Percentiles rank a stretch among this genome's conserved stretches.
Evolutionary conservation across 2,113 vertebrate species (phyloP).

Genomic region (Oostethus manadensis): DNA sequence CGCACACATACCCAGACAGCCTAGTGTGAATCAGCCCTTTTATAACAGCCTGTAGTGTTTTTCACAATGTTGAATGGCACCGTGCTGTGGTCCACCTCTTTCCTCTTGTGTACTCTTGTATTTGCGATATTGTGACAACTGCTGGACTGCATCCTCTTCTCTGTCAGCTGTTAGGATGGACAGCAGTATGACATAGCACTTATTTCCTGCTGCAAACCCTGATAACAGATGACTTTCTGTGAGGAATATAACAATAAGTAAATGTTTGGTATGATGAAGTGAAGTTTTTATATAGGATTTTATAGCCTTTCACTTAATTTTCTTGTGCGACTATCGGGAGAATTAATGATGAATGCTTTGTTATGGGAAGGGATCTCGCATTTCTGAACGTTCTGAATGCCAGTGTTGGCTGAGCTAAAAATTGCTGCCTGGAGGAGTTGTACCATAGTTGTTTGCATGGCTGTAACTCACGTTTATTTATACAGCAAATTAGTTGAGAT

Average conservation of each 20-base stretch:
- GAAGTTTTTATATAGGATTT: too few species aligned
- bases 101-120: conserved; percentile 19
- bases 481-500: too few species aligned
- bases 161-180: conserved; percentile 36
- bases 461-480: too few species aligned
- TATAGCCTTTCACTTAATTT: too few species aligned
- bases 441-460: too few species aligned
- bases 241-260: neutral
- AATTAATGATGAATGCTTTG: too few species aligned
- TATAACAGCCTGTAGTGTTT: conserved; percentile 20
- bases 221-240: conserved; percentile 13
- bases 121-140: conserved; percentile 36
- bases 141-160: conserved; percentile 36
- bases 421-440: too few species aligned
- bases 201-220: conserved; percentile 36
- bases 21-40: conserved; percentile 36
- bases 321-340: too few species aligned
- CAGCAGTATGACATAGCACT: conserved; percentile 57
- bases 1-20: conserved; percentile 26
- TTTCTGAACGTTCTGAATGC: too few species aligned
- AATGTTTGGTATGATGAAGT: too few species aligned
- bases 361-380: too few species aligned
- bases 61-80: conserved; percentile 10
- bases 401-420: too few species aligned
- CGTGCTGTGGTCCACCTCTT: conserved; percentile 17